Base-by-base conservation (phyloP, 2,888 invertebrate species). In the Theretra japonica region DNA sequence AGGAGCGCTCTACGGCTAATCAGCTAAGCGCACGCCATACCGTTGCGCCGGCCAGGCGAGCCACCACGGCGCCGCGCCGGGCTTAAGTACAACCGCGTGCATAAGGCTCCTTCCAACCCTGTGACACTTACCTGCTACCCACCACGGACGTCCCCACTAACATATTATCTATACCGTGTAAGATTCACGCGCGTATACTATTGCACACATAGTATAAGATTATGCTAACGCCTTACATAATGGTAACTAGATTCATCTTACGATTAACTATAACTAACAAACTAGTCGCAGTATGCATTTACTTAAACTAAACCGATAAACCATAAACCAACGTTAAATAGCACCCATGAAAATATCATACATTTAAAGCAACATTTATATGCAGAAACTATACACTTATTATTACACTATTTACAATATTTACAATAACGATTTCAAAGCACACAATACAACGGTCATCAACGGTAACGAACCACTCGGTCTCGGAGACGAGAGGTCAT, bases 271-370 rank as follows among this genome's bases (percentile, higher is more conserved):
- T 80, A 59, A 83, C 81, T 85, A 83, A 82, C 80, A 79, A 82
- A 81, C 83, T 83, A 85, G 79, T 81, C 81, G 80, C 80, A 80
- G 78, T 82, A 76, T 79, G 82, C 79, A 74, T 78, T 78, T 82
- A 83, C 73, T 80, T 83, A 80, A 79, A 82, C 79, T 83, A 83
- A 82, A 78, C 82, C 86, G 83, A 82, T 88, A 87, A 82, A 93
- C 93, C 93, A 80, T 88, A 88, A 90, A 93, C 92, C 93, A 86
- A 88, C 86, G 79, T 89, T 90, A 91, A 91, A 92, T 94, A 94
- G 94, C 94, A 94, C 94, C 94, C 93, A 90, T 93, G 86, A 89
- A 85, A 90, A 90, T 91, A 91, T 88, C 86, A 86, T 90, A 93
- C 90, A 90, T 83, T 88, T 89, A 93, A 92, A 92, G 93, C 93